phyloP scores from a whole-genome alignment of 2,888 invertebrate species.

The Schizaphis graminum region DNA sequence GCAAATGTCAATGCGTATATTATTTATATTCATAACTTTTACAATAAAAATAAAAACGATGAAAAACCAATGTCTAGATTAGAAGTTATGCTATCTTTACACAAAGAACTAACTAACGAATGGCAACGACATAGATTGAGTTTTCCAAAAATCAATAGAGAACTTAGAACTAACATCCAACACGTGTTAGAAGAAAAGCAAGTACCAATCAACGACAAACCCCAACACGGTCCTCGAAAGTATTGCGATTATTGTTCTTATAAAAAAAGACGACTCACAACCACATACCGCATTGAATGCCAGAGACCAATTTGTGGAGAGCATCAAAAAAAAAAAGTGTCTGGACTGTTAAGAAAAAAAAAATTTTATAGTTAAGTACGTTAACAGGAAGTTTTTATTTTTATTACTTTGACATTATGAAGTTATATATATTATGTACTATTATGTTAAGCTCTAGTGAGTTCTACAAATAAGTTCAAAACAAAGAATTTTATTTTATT shows the following conservation, averaged over 20 bases:
- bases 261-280: slow-evolving; percentile 38
- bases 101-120: slow-evolving; percentile 27
- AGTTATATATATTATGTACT: neutral
- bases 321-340: slow-evolving; percentile 18
- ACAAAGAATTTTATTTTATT: neutral
- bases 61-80: neutral
- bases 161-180: slow-evolving; percentile 42
- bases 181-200: neutral
- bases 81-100: neutral
- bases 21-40: neutral
- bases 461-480: neutral
- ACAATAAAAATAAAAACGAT: slow-evolving; percentile 31
- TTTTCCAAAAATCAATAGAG: slow-evolving; percentile 17
- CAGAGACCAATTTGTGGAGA: slow-evolving; percentile 32
- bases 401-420: neutral
- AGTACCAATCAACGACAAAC: neutral
- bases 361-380: neutral
- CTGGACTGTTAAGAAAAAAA: neutral
- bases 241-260: slow-evolving; percentile 34
- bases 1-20: neutral
- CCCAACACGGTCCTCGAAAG: neutral
- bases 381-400: neutral
- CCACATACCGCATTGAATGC: slow-evolving; percentile 18
- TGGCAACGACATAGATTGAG: slow-evolving; percentile 16
- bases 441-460: too few relatives aligned